Evolutionary conservation across 2,113 vertebrate genomes (phyloP), one percentile per base, ranked within the genome.

Genomic region (Phalacrocorax pelagicus): DNA sequence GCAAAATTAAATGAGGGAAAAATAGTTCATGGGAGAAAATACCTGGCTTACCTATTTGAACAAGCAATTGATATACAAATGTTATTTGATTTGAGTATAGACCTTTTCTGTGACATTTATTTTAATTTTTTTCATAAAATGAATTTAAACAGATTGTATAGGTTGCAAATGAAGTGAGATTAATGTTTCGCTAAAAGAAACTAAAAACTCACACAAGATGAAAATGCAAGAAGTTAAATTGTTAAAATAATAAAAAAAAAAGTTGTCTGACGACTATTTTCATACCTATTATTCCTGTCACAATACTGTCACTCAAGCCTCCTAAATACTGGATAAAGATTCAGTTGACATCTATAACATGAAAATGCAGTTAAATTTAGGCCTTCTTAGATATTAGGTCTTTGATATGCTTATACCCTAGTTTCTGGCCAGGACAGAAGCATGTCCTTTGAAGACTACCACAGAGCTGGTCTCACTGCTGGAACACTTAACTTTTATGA

Each of bases 401-500:
- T 98, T 98, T 98, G 97, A 98, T 98, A 98, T 88, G 81, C 94
- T 95, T 97, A 95, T 85, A 97, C 91, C 94, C 91, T 78, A 93
- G 59, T 78, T 92, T 95, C 94, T 86, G 92, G 57, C 93, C 83
- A 94, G 96, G 97, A 97, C 93, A 96, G 96, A 98, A 96, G 66
- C 40, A 84, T 90, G 88, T 83, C 84, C 92, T 99, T 98, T 99
- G 98, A 98, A 98, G 97, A 97, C 95, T 94, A 93, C 87, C 89
- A 95, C 86, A 94, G 97, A 97, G 80, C 87, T 42, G 89, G 97
- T 96, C 97, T 97, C 98, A 95, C 98, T 99, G 98, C 97, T 99
- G 98, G 98, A 99, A 98, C 95, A 97, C 98, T 99, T 99, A 98
- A 96, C 78, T 98, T 98, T 98, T 98, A 98, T 98, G 98, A 98